phyloP scores from a whole-genome alignment of 2,113 vertebrate species.

The Zosterops pallidus region DNA sequence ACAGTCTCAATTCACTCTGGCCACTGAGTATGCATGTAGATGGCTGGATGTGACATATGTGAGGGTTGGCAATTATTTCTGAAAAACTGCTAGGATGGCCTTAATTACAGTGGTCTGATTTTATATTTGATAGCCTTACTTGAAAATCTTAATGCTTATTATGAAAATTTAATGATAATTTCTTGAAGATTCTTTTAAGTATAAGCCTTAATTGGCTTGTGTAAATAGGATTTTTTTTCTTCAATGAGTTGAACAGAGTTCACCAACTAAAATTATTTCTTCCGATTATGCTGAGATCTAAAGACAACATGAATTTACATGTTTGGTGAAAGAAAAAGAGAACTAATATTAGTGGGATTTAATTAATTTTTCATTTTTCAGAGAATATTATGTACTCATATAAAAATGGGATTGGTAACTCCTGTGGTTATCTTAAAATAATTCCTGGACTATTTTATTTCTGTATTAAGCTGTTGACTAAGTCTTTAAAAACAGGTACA shows the following conservation, averaged over 20 bases:
- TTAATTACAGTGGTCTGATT: background rate
- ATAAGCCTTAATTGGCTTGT: background rate
- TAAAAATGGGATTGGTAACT: background rate
- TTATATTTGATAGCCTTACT: background rate
- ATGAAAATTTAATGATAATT: background rate
- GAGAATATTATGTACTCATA: background rate
- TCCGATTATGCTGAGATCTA: background rate
- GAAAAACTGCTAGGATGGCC: background rate
- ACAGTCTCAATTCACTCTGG: background rate
- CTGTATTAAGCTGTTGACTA: background rate
- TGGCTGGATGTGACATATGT: background rate
- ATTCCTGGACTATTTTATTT: background rate
- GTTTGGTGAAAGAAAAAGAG: background rate
- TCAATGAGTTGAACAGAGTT: background rate
- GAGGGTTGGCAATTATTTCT: slow-evolving; percentile 8
- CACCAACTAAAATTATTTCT: background rate
- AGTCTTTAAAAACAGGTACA: background rate
- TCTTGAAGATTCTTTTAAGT: background rate
- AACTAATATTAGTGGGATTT: background rate
- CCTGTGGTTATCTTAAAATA: background rate
- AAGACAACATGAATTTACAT: background rate
- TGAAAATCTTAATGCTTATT: background rate
- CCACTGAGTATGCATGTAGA: background rate
- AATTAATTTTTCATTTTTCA: slow-evolving; percentile 7
- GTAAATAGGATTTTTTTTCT: background rate